Evolutionary conservation across 1,140 invertebrate species (phyloP), one percentile per base, ranked within the genome.

Genomic region (Papilio polytes): DNA sequence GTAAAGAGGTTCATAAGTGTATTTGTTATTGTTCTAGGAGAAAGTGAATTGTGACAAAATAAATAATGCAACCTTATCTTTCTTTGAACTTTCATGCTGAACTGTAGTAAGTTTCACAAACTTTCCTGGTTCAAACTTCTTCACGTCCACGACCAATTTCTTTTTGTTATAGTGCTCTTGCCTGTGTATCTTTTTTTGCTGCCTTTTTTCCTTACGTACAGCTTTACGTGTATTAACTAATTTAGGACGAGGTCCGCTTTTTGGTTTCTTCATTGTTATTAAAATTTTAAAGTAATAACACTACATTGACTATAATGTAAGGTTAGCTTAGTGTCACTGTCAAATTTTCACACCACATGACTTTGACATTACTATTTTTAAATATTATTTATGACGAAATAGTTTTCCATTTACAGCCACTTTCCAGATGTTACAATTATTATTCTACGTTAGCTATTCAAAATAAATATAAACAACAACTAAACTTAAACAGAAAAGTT

Each of bases 141-240:
- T 82, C 46, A 73, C 41, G 36, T 87, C 72, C 22, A 78, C 76
- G 51, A 82, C 80, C 81, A 70, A 87, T 84, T 91, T 93, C 84
- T 94, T 92, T 79, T 93, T 94, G 8, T 87, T 81, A 85, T 92
- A 94, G 70, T 94, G 92, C 74, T 94, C 91, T 79, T 90, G 85
- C 7, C 90, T 87, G 46, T 94, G 86, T 76, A 88, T 74, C 74
- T 94, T 94, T 78, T 94, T 94, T 56, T 90, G 85, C 36, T 89
- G 89, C 46, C 93, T 86, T 77, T 94, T 92, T 80, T 94, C 87
- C 82, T 94, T 94, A 12, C 93, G 88, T 36, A 91, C 36, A 22
- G 84, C 84, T 88, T 94, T 94, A 46, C 93, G 85, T 2, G 86
- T 86, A 59, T 92, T 94, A 44, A 83, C 79, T 80, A 94, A 89